Evolutionary conservation across 2,797 vertebrate species (phyloP).

Genomic region (Ptychadena robeensis): DNA sequence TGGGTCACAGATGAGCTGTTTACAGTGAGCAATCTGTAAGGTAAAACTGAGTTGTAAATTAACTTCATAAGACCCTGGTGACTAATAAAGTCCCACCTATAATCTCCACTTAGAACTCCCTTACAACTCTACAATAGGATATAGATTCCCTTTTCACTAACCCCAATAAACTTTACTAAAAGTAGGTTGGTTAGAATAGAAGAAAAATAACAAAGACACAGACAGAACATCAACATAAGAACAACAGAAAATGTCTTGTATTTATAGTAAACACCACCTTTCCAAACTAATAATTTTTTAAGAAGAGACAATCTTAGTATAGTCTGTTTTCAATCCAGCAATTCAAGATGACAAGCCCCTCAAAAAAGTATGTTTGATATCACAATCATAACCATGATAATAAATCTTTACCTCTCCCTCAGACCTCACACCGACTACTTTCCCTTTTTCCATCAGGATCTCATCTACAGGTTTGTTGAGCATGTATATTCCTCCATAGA

Average conservation of each 20-base stretch:
- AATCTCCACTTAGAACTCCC: background rate
- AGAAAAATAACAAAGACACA: too few species aligned
- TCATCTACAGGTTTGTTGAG: conserved; percentile 92
- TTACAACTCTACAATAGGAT: too few species aligned
- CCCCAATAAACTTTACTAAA: too few species aligned
- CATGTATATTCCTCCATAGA: conserved; percentile 94
- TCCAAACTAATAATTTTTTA: too few species aligned
- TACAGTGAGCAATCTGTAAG: conserved; percentile 86
- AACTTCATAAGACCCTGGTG: background rate
- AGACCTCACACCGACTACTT: conserved; percentile 88
- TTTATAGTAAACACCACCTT: too few species aligned
- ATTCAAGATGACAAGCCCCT: too few species aligned
- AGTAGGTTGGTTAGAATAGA: too few species aligned
- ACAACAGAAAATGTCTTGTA: too few species aligned
- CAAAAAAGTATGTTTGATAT: background rate
- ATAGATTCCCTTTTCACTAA: too few species aligned
- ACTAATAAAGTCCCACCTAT: background rate
- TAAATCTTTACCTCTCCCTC: conserved; percentile 83
- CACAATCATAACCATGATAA: background rate
- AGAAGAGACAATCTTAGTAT: too few species aligned
- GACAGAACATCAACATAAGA: too few species aligned
- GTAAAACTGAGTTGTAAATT: background rate
- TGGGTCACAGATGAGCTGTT: conserved; percentile 93
- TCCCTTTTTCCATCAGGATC: conserved; percentile 87
- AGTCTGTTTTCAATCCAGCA: too few species aligned